Base-by-base conservation (phyloP, 1,140 invertebrate genomes). In the Panulirus ornatus region DNA sequence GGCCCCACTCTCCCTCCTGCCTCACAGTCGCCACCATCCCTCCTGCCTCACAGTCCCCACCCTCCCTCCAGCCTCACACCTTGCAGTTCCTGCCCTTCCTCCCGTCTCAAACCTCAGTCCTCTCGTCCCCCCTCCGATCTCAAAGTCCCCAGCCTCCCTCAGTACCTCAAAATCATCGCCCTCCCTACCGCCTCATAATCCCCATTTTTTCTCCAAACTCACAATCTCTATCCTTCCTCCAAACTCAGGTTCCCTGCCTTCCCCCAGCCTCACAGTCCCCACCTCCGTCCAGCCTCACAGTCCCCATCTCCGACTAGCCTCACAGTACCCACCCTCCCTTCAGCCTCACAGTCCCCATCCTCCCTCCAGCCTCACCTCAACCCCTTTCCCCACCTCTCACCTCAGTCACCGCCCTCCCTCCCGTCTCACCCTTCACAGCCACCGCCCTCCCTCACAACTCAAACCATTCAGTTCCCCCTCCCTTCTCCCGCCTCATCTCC, bases 51-150 rank as follows among this genome's bases (percentile, higher is more conserved):
- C 70, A 22, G 30, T 36, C 75, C 84, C 42, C 47, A 51, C 85
- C 75, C 38, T 63, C 75, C 75, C 36, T 70, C 11, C 22, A 11
- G 30, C 85, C 58, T 44, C 38, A 66, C 71, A 54, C 54, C 34
- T 47, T 73, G 40, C 44, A 36, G 40, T 66, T 54, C 58, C 75
- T 30, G 6, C 84, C 84, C 71, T 47, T 30, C 40, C 42, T 51
- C 44, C 19, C 54, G 30, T 58, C 30, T 78, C 71, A 47, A 19
- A 34, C 44, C 73, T 63, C 75, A 70, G 19, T 30, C 38, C 71
- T 51, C 75, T 19, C 75, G 16, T 75, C 38, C 19, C 84, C 58
- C 30, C 42, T 54, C 58, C 54, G 16, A 19, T 42, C 63, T 83
- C 63, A 22, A 14, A 11, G 63, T 44, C 34, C 27, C 36, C 42